Base-by-base conservation (phyloP, 2,888 invertebrate species). In the Cistogaster globosa region DNA sequence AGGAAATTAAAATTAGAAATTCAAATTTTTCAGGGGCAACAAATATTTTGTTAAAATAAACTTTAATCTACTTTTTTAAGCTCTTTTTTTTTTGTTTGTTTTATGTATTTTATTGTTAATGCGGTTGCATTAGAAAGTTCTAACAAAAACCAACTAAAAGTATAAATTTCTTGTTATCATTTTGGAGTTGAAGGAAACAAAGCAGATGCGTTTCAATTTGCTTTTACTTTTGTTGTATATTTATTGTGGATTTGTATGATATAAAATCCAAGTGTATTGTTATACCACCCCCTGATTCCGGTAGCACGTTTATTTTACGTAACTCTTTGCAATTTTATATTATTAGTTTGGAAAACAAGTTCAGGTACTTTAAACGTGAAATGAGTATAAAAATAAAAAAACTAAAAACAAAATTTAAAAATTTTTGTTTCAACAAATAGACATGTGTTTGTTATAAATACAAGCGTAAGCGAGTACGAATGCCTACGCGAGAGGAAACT, bases 301-400 rank as follows among this genome's bases (percentile, higher is more conserved):
- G 57, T 38, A 78, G 65, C 84, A 85, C 81, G 81, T 85, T 74
- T 71, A 60, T 69, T 63, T 74, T 81, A 77, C 81, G 84, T 85
- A 81, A 85, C 81, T 85, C 69, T 81, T 84, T 67, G 74, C 74
- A 74, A 65, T 85, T 74, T 81, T 26, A 81, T 68, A 58, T 81
- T 81, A 81, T 78, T 62, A 60, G 38, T 68, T 77, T 26, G 8
- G 20, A 38, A 53, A 68, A 77, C 36, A 32, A 68, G 48, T 38
- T 60, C 6, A 22, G 45, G 16, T 20, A 42, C 5, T 26, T 11
- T 62, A 20, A 20, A 38, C 26, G 26, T n/a, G 26, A 57, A 42
- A 32, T 42, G 65, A 42, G 18, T 18, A 65, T 11, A 42, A 42
- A 75, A 55, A 32, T 48, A 9, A 32, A 18, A 38, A 63, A 38